A percentile compares a stretch with the other conserved stretches of the same genome.
Conservation (phyloP, 1,140 invertebrate species). For the Sminthurinus signatus region DNA sequence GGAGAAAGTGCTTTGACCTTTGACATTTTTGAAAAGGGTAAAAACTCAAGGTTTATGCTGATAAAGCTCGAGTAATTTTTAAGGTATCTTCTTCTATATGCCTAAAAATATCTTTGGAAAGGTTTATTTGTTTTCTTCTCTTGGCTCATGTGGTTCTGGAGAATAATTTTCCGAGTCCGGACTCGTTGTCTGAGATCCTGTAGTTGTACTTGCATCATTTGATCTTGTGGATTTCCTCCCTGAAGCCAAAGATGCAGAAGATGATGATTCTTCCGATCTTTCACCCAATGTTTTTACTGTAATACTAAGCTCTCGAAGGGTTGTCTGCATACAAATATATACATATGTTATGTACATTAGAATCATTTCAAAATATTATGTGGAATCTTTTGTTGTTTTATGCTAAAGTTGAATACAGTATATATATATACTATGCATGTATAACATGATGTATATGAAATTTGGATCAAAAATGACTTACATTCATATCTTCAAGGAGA, state of each 20-base stretch:
- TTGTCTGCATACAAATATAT: slow-evolving; percentile 30
- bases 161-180: slow-evolving; percentile 25
- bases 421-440: not conserved
- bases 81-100: too few relatives aligned
- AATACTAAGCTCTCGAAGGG: slow-evolving; percentile 28
- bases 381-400: slow-evolving; percentile 22
- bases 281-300: slow-evolving; percentile 31
- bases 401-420: slow-evolving; percentile 31
- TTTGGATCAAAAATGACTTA: not conserved
- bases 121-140: too few relatives aligned
- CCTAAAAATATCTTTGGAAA: too few relatives aligned
- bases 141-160: not conserved
- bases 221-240: slow-evolving; percentile 12
- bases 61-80: too few relatives aligned
- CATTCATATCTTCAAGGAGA: not conserved
- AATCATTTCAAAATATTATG: slow-evolving; percentile 25
- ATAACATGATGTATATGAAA: not conserved
- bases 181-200: slow-evolving; percentile 14
- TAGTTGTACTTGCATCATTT: not conserved
- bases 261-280: slow-evolving; percentile 17
- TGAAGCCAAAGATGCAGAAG: slow-evolving; percentile 20
- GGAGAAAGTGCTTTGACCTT: too few relatives aligned
- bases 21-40: too few relatives aligned
- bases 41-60: too few relatives aligned
- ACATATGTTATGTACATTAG: slow-evolving; percentile 16